phyloP scores from a whole-genome alignment of 1,140 invertebrate species.

The Holcopasites calliopsidis region DNA sequence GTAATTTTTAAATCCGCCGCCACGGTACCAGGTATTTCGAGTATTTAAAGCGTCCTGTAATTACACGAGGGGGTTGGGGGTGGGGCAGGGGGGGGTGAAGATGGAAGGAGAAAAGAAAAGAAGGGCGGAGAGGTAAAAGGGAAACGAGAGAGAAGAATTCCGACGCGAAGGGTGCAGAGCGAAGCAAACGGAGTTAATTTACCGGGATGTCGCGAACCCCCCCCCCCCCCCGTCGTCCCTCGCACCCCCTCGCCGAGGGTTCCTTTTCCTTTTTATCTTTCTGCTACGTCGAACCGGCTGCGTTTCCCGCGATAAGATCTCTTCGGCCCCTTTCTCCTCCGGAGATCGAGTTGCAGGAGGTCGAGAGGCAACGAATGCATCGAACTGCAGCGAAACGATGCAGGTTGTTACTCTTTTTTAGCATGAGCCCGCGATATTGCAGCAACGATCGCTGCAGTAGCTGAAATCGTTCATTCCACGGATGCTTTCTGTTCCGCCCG shows the following conservation, averaged over 20 bases:
- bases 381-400: conserved; percentile 51
- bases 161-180: conserved; percentile 48
- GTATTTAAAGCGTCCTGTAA: conserved; percentile 48
- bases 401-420: conserved; percentile 38
- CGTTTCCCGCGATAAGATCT: conserved; percentile 63
- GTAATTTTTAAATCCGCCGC: conserved; percentile 33
- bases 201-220: conserved; percentile 61
- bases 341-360: conserved; percentile 64
- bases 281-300: conserved; percentile 62
- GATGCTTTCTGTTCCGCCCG: conserved; percentile 8
- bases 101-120: background rate
- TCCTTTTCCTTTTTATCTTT: conserved; percentile 58
- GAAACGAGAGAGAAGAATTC: conserved; percentile 34
- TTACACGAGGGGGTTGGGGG: conserved; percentile 6
- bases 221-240: background rate
- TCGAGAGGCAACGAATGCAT: conserved; percentile 54
- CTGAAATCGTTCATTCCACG: conserved; percentile 25
- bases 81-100: no score
- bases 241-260: background rate
- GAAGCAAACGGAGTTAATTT: conserved; percentile 58
- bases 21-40: conserved; percentile 30
- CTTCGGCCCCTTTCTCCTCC: conserved; percentile 45
- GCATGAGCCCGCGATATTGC: background rate
- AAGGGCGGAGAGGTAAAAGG: background rate
- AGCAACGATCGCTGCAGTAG: conserved; percentile 20